Evolutionary conservation across 2,797 vertebrate species (phyloP).

Genomic region (Pterois miles): DNA sequence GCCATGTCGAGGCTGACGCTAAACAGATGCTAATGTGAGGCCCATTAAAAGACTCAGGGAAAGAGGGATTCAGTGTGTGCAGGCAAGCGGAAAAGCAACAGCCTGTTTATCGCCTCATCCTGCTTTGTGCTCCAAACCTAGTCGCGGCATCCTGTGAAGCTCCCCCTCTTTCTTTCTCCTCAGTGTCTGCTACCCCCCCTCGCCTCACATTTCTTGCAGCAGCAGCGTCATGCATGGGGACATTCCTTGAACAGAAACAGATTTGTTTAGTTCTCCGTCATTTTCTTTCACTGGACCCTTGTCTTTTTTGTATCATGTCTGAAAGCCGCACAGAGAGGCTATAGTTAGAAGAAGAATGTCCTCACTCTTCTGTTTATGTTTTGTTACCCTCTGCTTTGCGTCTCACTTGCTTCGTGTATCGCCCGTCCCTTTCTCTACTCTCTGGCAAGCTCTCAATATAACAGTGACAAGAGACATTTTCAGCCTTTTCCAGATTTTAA

Average conservation of each 20-base stretch:
- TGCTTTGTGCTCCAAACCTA: constrained; percentile 67
- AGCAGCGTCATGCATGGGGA: constrained; percentile 73
- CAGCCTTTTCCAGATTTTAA: constrained; percentile 42
- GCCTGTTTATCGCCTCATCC: constrained; percentile 78
- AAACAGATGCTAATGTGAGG: constrained; percentile 85
- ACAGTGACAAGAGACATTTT: constrained; percentile 55
- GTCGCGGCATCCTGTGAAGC: constrained; percentile 56
- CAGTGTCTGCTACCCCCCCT: neutral
- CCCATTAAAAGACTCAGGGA: constrained; percentile 73
- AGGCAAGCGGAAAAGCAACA: constrained; percentile 79
- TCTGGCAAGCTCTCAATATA: constrained; percentile 45
- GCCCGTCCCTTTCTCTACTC: constrained; percentile 10
- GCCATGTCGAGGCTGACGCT: constrained; percentile 69
- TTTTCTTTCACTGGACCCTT: constrained; percentile 65
- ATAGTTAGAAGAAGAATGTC: constrained; percentile 55
- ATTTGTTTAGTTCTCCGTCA: constrained; percentile 75
- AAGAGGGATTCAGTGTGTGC: constrained; percentile 70
- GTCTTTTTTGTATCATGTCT: constrained; percentile 53
- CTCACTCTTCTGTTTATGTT: constrained; percentile 57
- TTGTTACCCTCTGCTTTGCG: constrained; percentile 48
- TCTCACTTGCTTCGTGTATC: constrained; percentile 23
- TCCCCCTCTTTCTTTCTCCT: constrained; percentile 46
- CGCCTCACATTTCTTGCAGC: constrained; percentile 48
- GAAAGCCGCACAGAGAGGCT: constrained; percentile 58
- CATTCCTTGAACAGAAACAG: constrained; percentile 80